Base-by-base conservation (phyloP, 2,888 invertebrate genomes). In the Acanthosepion pharaonis region DNA sequence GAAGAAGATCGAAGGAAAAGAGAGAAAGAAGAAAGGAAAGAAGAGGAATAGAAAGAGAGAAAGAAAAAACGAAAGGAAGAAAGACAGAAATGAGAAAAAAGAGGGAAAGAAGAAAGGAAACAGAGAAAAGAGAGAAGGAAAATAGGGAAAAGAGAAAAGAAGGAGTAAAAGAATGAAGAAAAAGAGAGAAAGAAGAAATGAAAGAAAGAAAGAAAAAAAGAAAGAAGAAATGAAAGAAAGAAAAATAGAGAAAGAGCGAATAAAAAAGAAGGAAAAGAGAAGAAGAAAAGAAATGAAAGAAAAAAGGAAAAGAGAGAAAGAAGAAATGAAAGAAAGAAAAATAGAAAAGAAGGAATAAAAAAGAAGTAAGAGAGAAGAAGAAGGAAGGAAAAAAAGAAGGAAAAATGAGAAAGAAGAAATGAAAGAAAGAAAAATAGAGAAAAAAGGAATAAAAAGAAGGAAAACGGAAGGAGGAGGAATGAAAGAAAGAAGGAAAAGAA, bases 391-490 rank as follows among this genome's bases (percentile, higher is more conserved):
- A 3, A 2, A 42, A 42, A 33, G 33, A 33, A 33, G 42, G 2
- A 2, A 42, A 42, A 42, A 2, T 1, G 42, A 42, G 42, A 42
- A 3, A 42, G 42, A 42, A 42, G 42, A 42, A 42, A 42, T 42
- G 42, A 42, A 42, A 64, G 64, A 64, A 25, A 64, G 33, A 25
- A 64, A 8, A 28, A 25, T 0, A 5, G 20, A 3, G 5, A 20
- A 59, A 20, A 0, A 20, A 5, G 8, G 33, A 33, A 33, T 33
- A 33, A 28, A 23, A 64, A 25, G 25, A 25, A 64, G 64, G 6
- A 8, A 64, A 25, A 15, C 0, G 1, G 6, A 6, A 9, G n/a
- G n/a, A 11, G 9, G 0, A 15, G 8, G 51, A 0, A 15, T 3
- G 15, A 53, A 53, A 33, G 15, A 59, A 59, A 59, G 25, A 64